These are phyloP conservation scores for Metalampra italica DNA, from an alignment of 2,888 invertebrate species.

Conservation along the genomic window DNA sequence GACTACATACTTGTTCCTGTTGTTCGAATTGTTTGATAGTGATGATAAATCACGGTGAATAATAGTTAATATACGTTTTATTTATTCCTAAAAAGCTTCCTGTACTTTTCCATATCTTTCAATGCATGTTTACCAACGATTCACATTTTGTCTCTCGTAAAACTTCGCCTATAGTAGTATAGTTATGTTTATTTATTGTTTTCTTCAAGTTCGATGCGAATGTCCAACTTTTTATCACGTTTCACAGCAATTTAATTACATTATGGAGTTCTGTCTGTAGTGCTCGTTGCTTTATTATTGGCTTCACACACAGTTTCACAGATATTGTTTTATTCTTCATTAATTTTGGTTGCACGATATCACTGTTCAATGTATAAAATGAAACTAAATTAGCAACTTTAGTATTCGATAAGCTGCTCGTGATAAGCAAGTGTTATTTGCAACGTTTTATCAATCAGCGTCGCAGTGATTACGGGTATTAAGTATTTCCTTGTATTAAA, in stretches of 20 bases:
- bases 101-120: too few relatives aligned
- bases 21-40: conserved; percentile 14
- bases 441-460: conserved; percentile 20
- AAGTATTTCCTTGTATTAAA: not conserved
- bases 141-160: too few relatives aligned
- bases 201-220: too few relatives aligned
- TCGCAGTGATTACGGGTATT: conserved; percentile 14
- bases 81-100: too few relatives aligned
- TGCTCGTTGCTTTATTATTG: not conserved
- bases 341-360: not conserved
- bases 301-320: not conserved
- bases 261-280: too few relatives aligned
- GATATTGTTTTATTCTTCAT: too few relatives aligned
- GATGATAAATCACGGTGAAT: conserved; percentile 11
- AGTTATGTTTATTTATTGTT: too few relatives aligned
- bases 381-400: conserved; percentile 11
- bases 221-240: too few relatives aligned
- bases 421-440: conserved; percentile 12
- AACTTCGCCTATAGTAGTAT: too few relatives aligned
- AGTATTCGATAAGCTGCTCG: conserved; percentile 9
- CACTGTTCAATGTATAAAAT: not conserved
- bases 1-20: conserved; percentile 6
- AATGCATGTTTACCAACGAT: too few relatives aligned
- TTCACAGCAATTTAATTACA: too few relatives aligned
- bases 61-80: not conserved